These are phyloP conservation scores for Diorhabda carinulata DNA, from an alignment of 1,140 invertebrate genomes.

Conservation along the genomic window DNA sequence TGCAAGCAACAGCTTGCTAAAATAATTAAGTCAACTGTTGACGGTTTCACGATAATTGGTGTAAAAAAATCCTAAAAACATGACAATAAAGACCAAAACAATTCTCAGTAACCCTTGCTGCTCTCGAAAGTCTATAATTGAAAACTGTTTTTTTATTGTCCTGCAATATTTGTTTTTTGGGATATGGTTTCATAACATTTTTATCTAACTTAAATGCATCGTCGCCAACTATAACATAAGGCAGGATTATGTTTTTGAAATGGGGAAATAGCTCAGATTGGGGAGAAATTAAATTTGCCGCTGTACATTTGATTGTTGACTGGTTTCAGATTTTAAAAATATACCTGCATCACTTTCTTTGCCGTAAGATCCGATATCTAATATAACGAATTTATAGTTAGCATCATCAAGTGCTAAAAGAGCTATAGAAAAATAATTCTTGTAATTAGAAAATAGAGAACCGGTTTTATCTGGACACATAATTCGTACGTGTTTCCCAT, in stretches of 20 bases:
- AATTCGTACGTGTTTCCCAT: conserved; percentile 43
- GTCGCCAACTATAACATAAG: conserved; percentile 37
- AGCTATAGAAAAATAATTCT: conserved; percentile 49
- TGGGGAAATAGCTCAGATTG: neutral
- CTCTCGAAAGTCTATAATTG: conserved; percentile 49
- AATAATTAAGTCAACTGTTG: neutral
- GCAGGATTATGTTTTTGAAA: conserved; percentile 21
- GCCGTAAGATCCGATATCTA: conserved; percentile 50
- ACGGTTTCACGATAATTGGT: neutral
- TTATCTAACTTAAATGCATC: conserved; percentile 35
- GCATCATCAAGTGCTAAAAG: conserved; percentile 51
- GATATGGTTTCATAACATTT: conserved; percentile 37
- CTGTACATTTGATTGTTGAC: conserved; percentile 4
- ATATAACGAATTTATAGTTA: conserved; percentile 48
- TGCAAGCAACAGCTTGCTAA: conserved; percentile 34
- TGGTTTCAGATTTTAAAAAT: conserved; percentile 23
- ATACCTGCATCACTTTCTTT: conserved; percentile 45
- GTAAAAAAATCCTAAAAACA: conserved; percentile 36
- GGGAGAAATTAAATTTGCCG: conserved; percentile 10
- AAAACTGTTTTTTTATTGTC: conserved; percentile 43
- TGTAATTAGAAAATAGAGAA: conserved; percentile 34
- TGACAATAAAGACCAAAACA: conserved; percentile 47
- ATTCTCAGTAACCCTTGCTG: conserved; percentile 45
- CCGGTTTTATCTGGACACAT: too few species aligned
- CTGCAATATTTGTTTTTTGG: neutral